phyloP scores from a whole-genome alignment of 2,797 vertebrate genomes.

The Zalophus californianus region DNA sequence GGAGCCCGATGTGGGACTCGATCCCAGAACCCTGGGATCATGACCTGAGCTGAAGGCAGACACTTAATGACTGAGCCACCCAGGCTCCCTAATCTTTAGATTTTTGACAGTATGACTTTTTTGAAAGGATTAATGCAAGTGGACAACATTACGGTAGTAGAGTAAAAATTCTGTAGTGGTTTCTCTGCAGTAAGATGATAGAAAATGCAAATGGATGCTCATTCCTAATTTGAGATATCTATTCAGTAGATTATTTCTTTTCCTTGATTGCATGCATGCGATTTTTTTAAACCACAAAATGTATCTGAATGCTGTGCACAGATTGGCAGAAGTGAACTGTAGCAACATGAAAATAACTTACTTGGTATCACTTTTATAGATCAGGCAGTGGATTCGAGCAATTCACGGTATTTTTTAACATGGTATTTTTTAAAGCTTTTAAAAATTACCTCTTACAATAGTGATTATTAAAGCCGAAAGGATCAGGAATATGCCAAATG shows the following conservation, averaged over 20 bases:
- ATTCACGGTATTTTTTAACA: slow-evolving; percentile 1
- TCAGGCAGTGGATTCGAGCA: not conserved
- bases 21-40: too few species aligned
- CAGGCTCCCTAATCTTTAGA: not conserved
- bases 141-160: slow-evolving; percentile 94
- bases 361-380: not conserved
- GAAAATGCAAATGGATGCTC: slow-evolving; percentile 81
- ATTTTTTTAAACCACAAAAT: slow-evolving; percentile 35
- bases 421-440: not conserved
- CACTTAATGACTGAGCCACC: too few species aligned
- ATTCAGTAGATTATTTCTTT: not conserved
- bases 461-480: slow-evolving; percentile 27
- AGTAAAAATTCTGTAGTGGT: slow-evolving; percentile 90
- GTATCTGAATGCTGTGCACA: not conserved
- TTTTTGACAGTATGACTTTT: slow-evolving; percentile 48
- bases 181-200: slow-evolving; percentile 89
- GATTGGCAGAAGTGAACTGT: slow-evolving; percentile 27
- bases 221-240: slow-evolving; percentile 63
- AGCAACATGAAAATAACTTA: slow-evolving; percentile 21
- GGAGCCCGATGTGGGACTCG: too few species aligned
- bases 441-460: not conserved
- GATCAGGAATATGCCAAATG: not conserved
- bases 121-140: slow-evolving; percentile 93
- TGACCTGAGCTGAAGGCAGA: too few species aligned
- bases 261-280: not conserved